These are phyloP conservation scores for Corapipo altera DNA, from an alignment of 2,113 vertebrate genomes.

Conservation along the genomic window DNA sequence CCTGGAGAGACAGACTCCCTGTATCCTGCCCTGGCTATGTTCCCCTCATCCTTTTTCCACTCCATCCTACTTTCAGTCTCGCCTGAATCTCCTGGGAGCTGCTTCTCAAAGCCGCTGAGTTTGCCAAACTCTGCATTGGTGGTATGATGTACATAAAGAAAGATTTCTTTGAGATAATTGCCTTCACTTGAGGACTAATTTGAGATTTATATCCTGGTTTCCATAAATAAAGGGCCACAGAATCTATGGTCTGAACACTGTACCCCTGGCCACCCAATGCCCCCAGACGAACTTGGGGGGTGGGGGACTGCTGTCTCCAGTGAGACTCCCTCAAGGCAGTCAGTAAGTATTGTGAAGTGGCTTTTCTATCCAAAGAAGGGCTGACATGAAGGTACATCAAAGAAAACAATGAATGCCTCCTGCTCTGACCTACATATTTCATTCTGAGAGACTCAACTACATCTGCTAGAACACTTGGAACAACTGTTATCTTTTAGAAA, in stretches of 20 bases:
- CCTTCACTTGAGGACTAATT: not conserved
- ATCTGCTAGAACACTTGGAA: constrained; percentile 49
- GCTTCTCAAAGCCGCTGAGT: not conserved
- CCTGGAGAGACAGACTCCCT: not conserved
- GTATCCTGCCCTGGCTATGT: not conserved
- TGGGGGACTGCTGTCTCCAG: not conserved
- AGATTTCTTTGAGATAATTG: not conserved
- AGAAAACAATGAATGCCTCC: constrained; percentile 51
- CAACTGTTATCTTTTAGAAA: constrained; percentile 53
- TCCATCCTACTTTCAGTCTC: not conserved
- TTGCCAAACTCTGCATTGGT: not conserved
- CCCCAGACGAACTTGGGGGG: not conserved
- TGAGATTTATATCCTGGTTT: not conserved
- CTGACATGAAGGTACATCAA: constrained; percentile 49
- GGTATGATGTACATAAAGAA: not conserved
- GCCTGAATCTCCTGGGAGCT: not conserved
- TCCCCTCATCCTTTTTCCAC: not conserved
- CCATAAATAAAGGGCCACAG: not conserved
- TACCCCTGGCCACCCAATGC: not conserved
- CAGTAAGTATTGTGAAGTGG: not conserved
- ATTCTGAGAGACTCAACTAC: constrained; percentile 42
- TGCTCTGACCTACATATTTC: constrained; percentile 66
- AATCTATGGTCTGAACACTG: not conserved
- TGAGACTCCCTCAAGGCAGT: not conserved
- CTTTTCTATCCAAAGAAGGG: constrained; percentile 36